phyloP scores from a whole-genome alignment of 1,140 invertebrate species.

The Penaeus chinensis region DNA sequence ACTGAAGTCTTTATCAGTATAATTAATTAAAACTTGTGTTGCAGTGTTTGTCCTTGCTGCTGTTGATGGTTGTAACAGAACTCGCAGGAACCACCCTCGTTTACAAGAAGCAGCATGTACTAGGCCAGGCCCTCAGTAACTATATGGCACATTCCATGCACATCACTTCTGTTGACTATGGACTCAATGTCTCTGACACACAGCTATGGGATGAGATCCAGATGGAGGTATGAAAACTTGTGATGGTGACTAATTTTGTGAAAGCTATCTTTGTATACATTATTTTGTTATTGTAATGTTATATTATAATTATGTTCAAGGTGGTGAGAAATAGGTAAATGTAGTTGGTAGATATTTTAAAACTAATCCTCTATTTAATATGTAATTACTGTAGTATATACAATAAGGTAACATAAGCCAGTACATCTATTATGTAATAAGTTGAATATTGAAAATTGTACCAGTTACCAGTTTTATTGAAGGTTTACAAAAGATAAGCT shows the following conservation, averaged over 20 bases:
- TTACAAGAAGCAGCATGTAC: conserved; percentile 43
- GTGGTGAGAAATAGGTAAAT: not conserved
- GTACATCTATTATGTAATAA: too few relatives aligned
- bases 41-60: conserved; percentile 79
- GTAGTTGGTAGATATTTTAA: too few relatives aligned
- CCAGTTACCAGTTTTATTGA: too few relatives aligned
- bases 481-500: too few relatives aligned
- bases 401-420: too few relatives aligned
- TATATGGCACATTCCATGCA: conserved; percentile 49
- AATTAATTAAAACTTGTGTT: conserved; percentile 65
- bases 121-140: conserved; percentile 29
- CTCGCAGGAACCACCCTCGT: conserved; percentile 71
- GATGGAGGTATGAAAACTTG: conserved; percentile 69
- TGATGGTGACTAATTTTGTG: not conserved
- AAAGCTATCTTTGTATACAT: not conserved
- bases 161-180: conserved; percentile 40
- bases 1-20: not conserved
- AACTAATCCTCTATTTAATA: too few relatives aligned
- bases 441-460: too few relatives aligned
- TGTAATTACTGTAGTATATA: too few relatives aligned
- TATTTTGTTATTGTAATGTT: not conserved
- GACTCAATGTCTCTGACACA: conserved; percentile 64
- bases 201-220: conserved; percentile 80
- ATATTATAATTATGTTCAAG: not conserved
- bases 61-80: conserved; percentile 83